phyloP scores from a whole-genome alignment of 2,113 vertebrate species.

The Oreocharis arfaki region DNA sequence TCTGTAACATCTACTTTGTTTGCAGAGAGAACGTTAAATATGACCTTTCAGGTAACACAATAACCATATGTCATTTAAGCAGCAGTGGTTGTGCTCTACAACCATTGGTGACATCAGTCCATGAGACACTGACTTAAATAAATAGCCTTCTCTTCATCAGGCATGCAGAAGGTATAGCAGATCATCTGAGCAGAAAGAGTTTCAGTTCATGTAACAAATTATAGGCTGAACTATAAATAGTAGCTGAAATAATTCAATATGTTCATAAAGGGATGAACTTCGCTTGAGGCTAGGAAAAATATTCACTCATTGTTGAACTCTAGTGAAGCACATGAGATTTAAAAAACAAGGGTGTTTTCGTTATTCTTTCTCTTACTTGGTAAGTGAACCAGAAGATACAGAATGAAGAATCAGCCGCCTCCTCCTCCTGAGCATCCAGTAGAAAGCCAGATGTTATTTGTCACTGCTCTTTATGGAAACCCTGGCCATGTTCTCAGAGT shows the following conservation, averaged over 20 bases:
- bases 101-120: not conserved
- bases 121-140: not conserved
- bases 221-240: conserved; percentile 25
- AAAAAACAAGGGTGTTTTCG: not conserved
- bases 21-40: not conserved
- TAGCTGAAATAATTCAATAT: not conserved
- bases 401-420: not conserved
- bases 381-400: not conserved
- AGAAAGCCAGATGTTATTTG: not conserved
- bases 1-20: not conserved
- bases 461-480: not conserved
- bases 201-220: conserved; percentile 20
- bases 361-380: not conserved
- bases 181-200: not conserved
- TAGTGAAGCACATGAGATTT: not conserved
- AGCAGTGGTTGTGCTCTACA: not conserved
- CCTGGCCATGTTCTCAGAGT: not conserved
- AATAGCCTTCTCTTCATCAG: not conserved
- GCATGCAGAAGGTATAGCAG: not conserved
- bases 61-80: not conserved
- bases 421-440: not conserved
- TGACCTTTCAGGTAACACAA: not conserved
- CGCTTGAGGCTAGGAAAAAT: conserved; percentile 32
- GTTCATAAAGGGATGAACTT: not conserved
- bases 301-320: not conserved